These are phyloP conservation scores for Zaprionus vittiger DNA, from an alignment of 1,140 invertebrate genomes.

Conservation along the genomic window DNA sequence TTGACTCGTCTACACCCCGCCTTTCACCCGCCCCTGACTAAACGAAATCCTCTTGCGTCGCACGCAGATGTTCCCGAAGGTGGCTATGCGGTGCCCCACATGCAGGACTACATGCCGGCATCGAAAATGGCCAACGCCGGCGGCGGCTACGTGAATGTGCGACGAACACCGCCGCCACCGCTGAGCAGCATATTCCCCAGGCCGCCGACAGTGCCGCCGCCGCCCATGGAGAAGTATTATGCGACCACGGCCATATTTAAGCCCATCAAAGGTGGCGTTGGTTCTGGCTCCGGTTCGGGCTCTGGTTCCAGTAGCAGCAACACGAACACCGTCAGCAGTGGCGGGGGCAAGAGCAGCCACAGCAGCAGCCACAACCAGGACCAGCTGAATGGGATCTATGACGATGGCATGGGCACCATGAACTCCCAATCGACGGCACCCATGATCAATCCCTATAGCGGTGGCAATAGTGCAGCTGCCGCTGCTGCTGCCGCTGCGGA, in stretches of 20 bases:
- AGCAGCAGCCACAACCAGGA: slow-evolving; percentile 66
- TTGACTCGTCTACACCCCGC: slow-evolving; percentile 1
- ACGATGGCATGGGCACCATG: slow-evolving; percentile 81
- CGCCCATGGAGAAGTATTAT: slow-evolving; percentile 91
- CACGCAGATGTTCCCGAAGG: slow-evolving; percentile 86
- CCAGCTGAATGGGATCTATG: slow-evolving; percentile 71
- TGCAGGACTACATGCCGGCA: slow-evolving; percentile 83
- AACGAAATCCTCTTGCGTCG: slow-evolving; percentile 51
- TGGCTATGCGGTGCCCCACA: slow-evolving; percentile 85
- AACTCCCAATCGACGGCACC: slow-evolving; percentile 80
- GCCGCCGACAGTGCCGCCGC: slow-evolving; percentile 87
- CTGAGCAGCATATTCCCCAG: slow-evolving; percentile 87
- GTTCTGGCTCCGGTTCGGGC: slow-evolving; percentile 22
- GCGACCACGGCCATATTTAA: slow-evolving; percentile 86
- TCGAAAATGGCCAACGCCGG: slow-evolving; percentile 77
- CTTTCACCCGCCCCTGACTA: slow-evolving; percentile 54
- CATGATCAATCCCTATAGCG: slow-evolving; percentile 81
- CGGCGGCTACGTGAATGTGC: slow-evolving; percentile 82
- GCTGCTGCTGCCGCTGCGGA: slow-evolving; percentile 68
- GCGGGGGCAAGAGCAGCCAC: slow-evolving; percentile 76
- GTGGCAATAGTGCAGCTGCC: slow-evolving; percentile 57
- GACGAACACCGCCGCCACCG: slow-evolving; percentile 82
- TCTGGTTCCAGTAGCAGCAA: slow-evolving; percentile 53
- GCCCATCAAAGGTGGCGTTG: slow-evolving; percentile 73
- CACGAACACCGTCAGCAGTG: slow-evolving; percentile 65